phyloP scores from a whole-genome alignment of 1,140 invertebrate genomes.

The Drosophila seguyi region DNA sequence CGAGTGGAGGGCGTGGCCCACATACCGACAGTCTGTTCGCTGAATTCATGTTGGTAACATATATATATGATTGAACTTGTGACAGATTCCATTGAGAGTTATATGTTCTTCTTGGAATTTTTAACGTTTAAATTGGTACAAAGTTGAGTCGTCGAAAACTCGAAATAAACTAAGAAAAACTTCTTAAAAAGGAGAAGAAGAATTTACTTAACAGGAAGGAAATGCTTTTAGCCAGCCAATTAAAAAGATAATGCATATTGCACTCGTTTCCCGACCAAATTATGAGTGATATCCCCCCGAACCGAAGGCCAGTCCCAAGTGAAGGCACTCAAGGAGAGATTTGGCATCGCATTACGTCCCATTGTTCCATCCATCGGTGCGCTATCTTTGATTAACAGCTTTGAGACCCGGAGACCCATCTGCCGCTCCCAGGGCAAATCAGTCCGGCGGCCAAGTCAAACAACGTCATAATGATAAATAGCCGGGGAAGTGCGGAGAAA shows the following conservation, averaged over 20 bases:
- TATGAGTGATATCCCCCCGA: constrained; percentile 20
- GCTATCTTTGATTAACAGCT: constrained; percentile 71
- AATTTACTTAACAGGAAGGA: not conserved
- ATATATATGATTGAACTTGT: constrained; percentile 1
- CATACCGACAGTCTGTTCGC: constrained; percentile 8
- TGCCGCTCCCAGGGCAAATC: constrained; percentile 63
- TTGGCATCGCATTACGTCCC: constrained; percentile 24
- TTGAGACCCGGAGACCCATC: constrained; percentile 45
- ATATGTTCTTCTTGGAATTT: not conserved
- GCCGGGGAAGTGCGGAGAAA: constrained; percentile 23
- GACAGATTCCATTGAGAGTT: not conserved
- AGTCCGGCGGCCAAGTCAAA: constrained; percentile 40
- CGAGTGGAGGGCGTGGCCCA: constrained; percentile 22
- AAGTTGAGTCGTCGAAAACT: not conserved
- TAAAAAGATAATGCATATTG: constrained; percentile 1
- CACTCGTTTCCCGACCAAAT: constrained; percentile 6
- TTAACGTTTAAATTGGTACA: not conserved
- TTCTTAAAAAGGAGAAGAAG: not conserved
- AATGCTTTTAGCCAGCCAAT: not conserved
- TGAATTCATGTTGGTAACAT: not conserved
- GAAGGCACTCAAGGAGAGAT: constrained; percentile 24
- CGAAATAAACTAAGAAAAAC: not conserved
- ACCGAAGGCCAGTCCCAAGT: not conserved
- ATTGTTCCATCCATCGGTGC: constrained; percentile 11
- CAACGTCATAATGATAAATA: constrained; percentile 80